Conservation (phyloP, 2,797 vertebrate genomes). For the Tangara arthus region DNA sequence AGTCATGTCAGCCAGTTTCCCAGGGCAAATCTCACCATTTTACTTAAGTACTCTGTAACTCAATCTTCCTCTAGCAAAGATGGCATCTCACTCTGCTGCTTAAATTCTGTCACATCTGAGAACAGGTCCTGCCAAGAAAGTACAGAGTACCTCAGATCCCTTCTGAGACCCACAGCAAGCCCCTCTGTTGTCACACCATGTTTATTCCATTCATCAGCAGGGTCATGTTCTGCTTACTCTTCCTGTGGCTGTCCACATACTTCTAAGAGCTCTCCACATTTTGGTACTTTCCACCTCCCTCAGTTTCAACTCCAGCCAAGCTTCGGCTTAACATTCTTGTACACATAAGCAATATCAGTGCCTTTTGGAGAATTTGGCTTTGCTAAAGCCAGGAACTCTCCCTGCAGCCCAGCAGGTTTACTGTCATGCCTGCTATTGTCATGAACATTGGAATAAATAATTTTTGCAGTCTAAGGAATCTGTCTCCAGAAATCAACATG, state of each 20-base stretch:
- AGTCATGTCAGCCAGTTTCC: not conserved
- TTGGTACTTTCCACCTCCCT: not conserved
- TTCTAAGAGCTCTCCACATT: not conserved
- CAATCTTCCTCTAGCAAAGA: not conserved
- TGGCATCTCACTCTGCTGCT: not conserved
- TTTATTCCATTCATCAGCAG: not conserved
- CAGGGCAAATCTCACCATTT: not conserved
- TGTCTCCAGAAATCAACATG: not conserved
- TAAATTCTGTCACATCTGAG: not conserved
- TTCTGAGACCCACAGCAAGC: not conserved
- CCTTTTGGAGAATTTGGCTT: not conserved
- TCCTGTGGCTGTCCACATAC: not conserved
- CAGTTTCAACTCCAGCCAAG: not conserved
- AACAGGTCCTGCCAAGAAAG: not conserved
- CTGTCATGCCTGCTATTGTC: not conserved
- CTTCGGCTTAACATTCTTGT: not conserved
- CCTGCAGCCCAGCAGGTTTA: not conserved
- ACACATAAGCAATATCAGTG: not conserved
- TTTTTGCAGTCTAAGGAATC: not conserved
- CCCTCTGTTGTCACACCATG: not conserved
- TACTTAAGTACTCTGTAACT: not conserved
- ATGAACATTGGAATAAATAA: not conserved
- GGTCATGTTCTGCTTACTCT: not conserved
- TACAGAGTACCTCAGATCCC: not conserved
- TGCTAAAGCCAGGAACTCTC: not conserved